These are phyloP conservation scores for Empis livida DNA, from an alignment of 2,888 invertebrate genomes.

Conservation along the genomic window DNA sequence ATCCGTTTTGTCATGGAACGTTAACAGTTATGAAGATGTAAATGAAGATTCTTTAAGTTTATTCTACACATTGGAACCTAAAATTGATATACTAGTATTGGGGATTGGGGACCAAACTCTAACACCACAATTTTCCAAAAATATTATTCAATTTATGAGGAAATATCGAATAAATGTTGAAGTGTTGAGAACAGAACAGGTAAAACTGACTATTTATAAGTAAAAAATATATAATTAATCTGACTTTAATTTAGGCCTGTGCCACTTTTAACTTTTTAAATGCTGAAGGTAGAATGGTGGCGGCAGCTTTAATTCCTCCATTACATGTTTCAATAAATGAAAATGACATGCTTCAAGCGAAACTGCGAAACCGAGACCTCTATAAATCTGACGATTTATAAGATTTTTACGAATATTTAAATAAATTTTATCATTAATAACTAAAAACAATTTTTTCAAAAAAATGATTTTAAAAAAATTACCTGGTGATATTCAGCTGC, in stretches of 20 bases:
- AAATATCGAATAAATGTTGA: slow-evolving; percentile 57
- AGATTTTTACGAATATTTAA: neutral
- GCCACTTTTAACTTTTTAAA: slow-evolving; percentile 86
- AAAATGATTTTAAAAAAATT: no score
- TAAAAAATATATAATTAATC: neutral
- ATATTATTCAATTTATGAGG: slow-evolving; percentile 37
- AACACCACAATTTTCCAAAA: slow-evolving; percentile 31
- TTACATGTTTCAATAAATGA: slow-evolving; percentile 39
- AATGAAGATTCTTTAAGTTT: slow-evolving; percentile 62
- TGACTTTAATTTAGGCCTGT: slow-evolving; percentile 46
- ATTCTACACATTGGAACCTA: slow-evolving; percentile 72
- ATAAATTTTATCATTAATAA: no score
- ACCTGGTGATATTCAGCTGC: slow-evolving; percentile 60
- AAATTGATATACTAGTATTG: slow-evolving; percentile 62
- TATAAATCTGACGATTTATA: slow-evolving; percentile 24
- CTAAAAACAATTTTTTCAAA: no score
- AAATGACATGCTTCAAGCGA: slow-evolving; percentile 44
- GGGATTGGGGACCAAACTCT: slow-evolving; percentile 50
- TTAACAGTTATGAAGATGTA: slow-evolving; percentile 49
- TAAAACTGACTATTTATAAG: slow-evolving; percentile 9
- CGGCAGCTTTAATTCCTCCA: slow-evolving; percentile 58
- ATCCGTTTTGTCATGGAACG: slow-evolving; percentile 74
- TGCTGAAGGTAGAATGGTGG: slow-evolving; percentile 58
- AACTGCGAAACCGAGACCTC: slow-evolving; percentile 42
- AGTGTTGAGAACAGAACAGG: slow-evolving; percentile 62